Evolutionary conservation across 23 tunicate genomes (phyloP).

Genomic region (Ascidia mentula): DNA sequence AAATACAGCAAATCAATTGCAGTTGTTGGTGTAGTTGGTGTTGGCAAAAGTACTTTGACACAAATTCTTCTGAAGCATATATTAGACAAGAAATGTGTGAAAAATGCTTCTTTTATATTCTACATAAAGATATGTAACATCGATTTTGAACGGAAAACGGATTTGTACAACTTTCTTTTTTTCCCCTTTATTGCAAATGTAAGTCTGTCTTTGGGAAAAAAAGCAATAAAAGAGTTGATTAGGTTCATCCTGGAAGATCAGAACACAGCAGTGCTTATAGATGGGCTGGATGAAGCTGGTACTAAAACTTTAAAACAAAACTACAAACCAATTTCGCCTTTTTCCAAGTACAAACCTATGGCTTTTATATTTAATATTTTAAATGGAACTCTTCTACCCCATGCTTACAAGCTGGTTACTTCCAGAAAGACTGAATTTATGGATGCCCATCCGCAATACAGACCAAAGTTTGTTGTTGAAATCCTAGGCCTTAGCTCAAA

Average conservation of each 20-base stretch:
- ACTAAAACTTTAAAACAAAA: neutral
- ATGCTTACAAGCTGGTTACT: constrained; percentile 5
- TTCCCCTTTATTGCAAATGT: neutral
- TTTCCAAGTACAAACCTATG: neutral
- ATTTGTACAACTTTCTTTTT: neutral
- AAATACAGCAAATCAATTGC: neutral
- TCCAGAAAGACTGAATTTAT: neutral
- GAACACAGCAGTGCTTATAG: neutral
- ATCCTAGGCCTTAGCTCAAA: neutral
- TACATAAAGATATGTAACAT: neutral
- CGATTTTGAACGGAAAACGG: neutral
- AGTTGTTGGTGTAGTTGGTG: neutral
- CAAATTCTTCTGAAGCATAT: neutral
- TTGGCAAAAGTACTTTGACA: neutral
- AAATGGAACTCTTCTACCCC: neutral
- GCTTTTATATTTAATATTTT: neutral
- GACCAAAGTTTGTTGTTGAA: constrained; percentile 3
- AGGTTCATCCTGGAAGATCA: neutral
- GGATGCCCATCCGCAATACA: neutral
- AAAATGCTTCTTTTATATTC: neutral
- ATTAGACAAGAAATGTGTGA: neutral
- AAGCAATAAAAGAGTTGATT: neutral
- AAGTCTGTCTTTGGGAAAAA: neutral
- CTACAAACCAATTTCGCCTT: neutral
- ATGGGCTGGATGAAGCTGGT: neutral